Percentiles rank a stretch among this genome's conserved stretches.
phyloP scores from a whole-genome alignment of 2,888 invertebrate species.

The Andricus quercusramuli region DNA sequence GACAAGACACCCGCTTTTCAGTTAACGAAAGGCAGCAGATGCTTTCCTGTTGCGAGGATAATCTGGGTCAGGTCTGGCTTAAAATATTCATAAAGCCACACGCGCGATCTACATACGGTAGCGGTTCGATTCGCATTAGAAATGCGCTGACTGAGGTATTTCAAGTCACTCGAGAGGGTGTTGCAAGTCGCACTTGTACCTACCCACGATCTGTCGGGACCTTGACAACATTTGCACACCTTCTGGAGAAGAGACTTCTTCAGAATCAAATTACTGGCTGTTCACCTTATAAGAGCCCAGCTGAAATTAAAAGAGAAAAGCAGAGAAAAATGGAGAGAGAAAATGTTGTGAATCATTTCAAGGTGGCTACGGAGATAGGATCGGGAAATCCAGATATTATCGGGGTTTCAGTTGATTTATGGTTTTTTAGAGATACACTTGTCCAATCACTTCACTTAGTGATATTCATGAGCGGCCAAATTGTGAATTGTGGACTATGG shows the following conservation, averaged over 20 bases:
- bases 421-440: no score
- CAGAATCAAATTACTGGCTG: neutral
- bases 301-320: neutral
- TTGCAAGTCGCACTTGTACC: constrained; percentile 18
- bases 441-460: no score
- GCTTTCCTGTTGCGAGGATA: constrained; percentile 70
- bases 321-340: neutral
- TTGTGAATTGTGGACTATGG: no score
- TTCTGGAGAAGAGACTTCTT: neutral
- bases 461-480: no score
- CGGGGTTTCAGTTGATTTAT: neutral
- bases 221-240: constrained; percentile 3
- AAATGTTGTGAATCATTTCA: neutral
- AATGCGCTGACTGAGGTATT: constrained; percentile 69
- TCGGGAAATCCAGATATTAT: neutral
- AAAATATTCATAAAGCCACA: constrained; percentile 75
- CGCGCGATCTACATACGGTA: constrained; percentile 69
- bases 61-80: constrained; percentile 75
- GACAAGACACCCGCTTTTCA: constrained; percentile 13
- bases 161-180: constrained; percentile 66
- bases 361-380: neutral
- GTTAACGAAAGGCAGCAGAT: constrained; percentile 48
- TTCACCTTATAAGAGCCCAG: neutral
- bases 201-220: neutral
- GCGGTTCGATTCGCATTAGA: constrained; percentile 72